Evolutionary conservation across 2,113 vertebrate species (phyloP), one percentile per base, ranked within the genome.

Genomic region (Haemorhous mexicanus): DNA sequence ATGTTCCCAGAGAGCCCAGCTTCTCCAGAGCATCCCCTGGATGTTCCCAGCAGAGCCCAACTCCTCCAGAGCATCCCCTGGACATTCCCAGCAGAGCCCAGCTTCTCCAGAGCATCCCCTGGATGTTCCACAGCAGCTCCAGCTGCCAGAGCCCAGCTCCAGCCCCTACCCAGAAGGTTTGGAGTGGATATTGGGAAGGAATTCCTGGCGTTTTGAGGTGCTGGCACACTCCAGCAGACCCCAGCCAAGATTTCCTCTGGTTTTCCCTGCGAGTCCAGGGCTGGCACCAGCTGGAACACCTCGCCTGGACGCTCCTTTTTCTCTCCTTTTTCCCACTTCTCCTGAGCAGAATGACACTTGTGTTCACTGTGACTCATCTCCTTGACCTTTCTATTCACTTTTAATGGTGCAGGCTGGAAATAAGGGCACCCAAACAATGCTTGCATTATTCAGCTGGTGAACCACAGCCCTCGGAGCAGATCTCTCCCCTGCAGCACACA

Each of bases 361-460:
- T 90, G 84, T 95, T 97, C 85, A 9, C 87, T 53, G 85, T 93
- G 92, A 84, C 92, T 97, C 95, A 96, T 97, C 96, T 95, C 91
- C 96, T 94, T 95, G 96, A 96, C 95, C 95, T 96, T 96, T 94
- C 93, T 26, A 56, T 95, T 96, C 94, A 75, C 93, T 96, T 81
- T 11, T 20, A 92, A 68, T 67, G 76, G 88, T 78, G 96, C 79
- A 72, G 56, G 93, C 94, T 97, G 88, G 92, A 96, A 97, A 96
- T 41, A 96, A 93, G 92, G 94, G 92, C 95, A 81, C 30, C 20
- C 94, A 78, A 24, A 95, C 94, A 95, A 96, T 81, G 90, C 75
- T 17, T 20, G 56, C 95, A 95, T 97, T 96, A 84, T 97, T 86
- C 94, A 43, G 52, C 87, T 17, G 50, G 46, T 41, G 85, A 88